Conservation (phyloP, 2,113 vertebrate genomes). For the Sander vitreus region DNA sequence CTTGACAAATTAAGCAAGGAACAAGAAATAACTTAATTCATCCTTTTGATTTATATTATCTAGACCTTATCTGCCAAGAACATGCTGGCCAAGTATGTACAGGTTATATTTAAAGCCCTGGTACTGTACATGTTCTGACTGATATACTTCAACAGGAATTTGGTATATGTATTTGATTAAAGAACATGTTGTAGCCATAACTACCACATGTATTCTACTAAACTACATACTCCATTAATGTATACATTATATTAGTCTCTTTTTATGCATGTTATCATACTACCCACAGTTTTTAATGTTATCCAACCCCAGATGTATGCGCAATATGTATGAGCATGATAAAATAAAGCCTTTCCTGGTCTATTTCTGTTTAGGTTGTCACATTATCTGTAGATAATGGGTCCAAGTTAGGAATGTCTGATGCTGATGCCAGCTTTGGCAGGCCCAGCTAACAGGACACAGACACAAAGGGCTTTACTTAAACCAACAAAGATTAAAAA, state of each 20-base stretch:
- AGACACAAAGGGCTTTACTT: constrained; percentile 9
- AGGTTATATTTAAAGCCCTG: neutral
- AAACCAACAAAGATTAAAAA: constrained; percentile 26
- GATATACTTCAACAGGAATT: neutral
- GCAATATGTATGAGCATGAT: neutral
- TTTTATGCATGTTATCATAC: neutral
- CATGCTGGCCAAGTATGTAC: neutral
- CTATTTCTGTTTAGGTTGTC: neutral
- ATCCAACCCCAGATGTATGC: too few relatives aligned
- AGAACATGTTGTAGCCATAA: neutral
- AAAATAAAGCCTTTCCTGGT: neutral
- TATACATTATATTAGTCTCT: neutral
- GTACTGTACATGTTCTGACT: neutral
- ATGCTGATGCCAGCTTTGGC: constrained; percentile 5
- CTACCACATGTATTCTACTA: neutral
- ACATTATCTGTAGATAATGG: neutral
- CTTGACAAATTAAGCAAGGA: neutral
- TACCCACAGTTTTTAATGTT: neutral
- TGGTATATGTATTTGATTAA: neutral
- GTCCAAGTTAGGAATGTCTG: constrained; percentile 10
- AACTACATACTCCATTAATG: neutral
- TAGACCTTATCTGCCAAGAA: neutral
- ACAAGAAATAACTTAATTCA: neutral
- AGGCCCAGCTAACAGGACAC: constrained; percentile 27
- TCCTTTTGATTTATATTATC: neutral